A percentile compares a stretch with the other conserved stretches of the same genome.
Conservation (phyloP, 2,113 vertebrate species). For the Pelobates fuscus region DNA sequence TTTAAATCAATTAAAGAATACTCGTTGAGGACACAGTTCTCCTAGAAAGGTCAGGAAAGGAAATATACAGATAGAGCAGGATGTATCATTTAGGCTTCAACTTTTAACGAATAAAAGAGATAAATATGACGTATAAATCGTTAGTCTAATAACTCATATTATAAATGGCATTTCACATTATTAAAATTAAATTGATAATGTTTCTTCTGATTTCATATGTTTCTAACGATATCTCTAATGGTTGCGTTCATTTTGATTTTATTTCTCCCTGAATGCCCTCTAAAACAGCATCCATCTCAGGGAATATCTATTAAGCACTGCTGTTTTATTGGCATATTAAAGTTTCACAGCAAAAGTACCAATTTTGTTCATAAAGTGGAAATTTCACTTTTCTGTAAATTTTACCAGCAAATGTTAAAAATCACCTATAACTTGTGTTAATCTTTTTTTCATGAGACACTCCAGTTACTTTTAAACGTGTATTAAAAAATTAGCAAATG, state of each 20-base stretch:
- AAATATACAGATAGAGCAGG: background rate
- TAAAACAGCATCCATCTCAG: too few species aligned
- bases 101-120: background rate
- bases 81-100: constrained; percentile 4
- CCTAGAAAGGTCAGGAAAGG: background rate
- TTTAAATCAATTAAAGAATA: background rate
- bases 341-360: too few species aligned
- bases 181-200: background rate
- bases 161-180: background rate
- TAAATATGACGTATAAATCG: background rate
- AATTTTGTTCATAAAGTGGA: too few species aligned
- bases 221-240: background rate
- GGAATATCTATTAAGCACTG: too few species aligned
- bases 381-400: too few species aligned
- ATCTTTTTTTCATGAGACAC: too few species aligned
- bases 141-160: background rate
- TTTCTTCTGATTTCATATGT: background rate
- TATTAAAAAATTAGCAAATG: too few species aligned
- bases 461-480: too few species aligned
- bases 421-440: too few species aligned
- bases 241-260: background rate
- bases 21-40: background rate
- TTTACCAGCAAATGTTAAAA: too few species aligned
- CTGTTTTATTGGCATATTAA: too few species aligned
- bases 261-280: background rate